Conservation (phyloP, 2,888 invertebrate species). For the Drosophila stalkeri region DNA sequence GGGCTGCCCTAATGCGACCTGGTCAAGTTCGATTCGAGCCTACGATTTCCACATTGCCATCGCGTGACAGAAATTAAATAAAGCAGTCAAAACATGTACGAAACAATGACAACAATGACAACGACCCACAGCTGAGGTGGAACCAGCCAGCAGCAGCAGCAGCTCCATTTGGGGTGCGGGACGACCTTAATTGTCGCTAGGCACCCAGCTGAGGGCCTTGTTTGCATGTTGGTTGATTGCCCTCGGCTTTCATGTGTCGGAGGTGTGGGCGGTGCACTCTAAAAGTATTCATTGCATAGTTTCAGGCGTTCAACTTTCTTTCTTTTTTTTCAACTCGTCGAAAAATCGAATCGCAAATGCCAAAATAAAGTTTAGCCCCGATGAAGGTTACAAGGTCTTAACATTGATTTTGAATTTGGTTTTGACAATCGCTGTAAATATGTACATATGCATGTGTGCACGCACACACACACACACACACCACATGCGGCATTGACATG, state of each 20-base stretch:
- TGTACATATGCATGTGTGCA: not conserved
- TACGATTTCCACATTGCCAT: constrained; percentile 28
- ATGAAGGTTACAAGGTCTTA: constrained; percentile 63
- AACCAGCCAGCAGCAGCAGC: not conserved
- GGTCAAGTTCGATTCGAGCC: constrained; percentile 53
- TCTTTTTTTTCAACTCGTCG: constrained; percentile 62
- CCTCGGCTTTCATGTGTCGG: constrained; percentile 22
- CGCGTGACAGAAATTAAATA: constrained; percentile 75
- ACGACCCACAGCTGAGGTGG: constrained; percentile 37
- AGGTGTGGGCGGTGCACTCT: constrained; percentile 52
- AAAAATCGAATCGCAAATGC: constrained; percentile 49
- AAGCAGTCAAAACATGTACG: constrained; percentile 68
- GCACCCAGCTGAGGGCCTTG: constrained; percentile 57
- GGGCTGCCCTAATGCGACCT: constrained; percentile 26
- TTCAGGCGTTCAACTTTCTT: constrained; percentile 66
- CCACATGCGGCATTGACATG: constrained; percentile 41
- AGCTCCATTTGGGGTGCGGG: constrained; percentile 8
- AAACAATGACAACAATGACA: constrained; percentile 70
- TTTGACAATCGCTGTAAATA: constrained; percentile 50
- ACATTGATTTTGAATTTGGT: constrained; percentile 64
- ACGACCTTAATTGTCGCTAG: constrained; percentile 74
- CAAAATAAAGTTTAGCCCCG: constrained; percentile 27
- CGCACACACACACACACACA: not conserved
- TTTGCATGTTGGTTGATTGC: constrained; percentile 70
- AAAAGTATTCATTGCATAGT: constrained; percentile 51